Percentiles rank a stretch among this genome's conserved stretches.
Conservation (phyloP, 2,797 vertebrate genomes). For the Sparus aurata region DNA sequence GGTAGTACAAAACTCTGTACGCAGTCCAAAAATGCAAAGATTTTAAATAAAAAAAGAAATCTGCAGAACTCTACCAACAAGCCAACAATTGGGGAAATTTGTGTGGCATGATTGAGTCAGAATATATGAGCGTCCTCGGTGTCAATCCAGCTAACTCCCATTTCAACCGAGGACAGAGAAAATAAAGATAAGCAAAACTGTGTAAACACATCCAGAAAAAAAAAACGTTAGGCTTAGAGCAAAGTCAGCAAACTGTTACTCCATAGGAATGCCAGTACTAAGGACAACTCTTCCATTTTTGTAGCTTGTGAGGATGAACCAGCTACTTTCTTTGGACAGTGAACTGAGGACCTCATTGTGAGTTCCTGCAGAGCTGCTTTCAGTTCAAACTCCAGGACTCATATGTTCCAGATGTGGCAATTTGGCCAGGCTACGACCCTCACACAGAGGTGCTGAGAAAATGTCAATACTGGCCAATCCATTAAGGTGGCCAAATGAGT, state of each 20-base stretch:
- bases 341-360: slow-evolving; percentile 77
- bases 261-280: slow-evolving; percentile 28
- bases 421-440: slow-evolving; percentile 76
- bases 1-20: neutral
- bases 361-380: slow-evolving; percentile 69
- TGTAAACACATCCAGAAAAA: slow-evolving; percentile 18
- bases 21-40: neutral
- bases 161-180: slow-evolving; percentile 9
- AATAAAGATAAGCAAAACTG: slow-evolving; percentile 15
- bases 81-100: slow-evolving; percentile 22
- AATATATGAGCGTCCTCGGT: neutral
- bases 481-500: slow-evolving; percentile 77
- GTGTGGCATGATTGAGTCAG: slow-evolving; percentile 12
- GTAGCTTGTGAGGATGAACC: slow-evolving; percentile 54
- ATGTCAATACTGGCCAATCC: slow-evolving; percentile 74
- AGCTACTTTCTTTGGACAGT: slow-evolving; percentile 74
- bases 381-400: slow-evolving; percentile 66
- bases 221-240: slow-evolving; percentile 13
- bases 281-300: slow-evolving; percentile 42
- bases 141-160: neutral
- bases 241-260: slow-evolving; percentile 32
- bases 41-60: neutral
- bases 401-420: slow-evolving; percentile 82
- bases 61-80: neutral
- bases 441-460: slow-evolving; percentile 78